A percentile compares a stretch with the other conserved stretches of the same genome.
Evolutionary conservation across 2,113 vertebrate genomes (phyloP).

Genomic region (Ploceus nigricollis): DNA sequence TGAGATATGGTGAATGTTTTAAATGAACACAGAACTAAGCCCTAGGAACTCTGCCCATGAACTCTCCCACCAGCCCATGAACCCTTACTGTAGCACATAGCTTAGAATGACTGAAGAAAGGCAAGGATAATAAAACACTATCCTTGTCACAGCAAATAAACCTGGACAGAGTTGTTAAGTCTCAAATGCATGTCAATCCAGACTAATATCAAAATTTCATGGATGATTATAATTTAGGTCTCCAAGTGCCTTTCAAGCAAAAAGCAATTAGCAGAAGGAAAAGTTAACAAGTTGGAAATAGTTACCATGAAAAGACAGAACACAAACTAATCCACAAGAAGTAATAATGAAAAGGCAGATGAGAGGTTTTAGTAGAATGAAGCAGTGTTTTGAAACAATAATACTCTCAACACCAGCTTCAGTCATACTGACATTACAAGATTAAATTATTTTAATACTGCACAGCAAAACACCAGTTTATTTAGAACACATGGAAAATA

Average conservation of each 20-base stretch:
- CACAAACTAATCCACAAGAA: not conserved
- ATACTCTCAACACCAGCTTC: not conserved
- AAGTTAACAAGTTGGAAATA: not conserved
- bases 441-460: not conserved
- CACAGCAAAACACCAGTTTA: not conserved
- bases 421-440: not conserved
- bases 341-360: not conserved
- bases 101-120: not conserved
- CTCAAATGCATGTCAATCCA: not conserved
- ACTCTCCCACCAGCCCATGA: not conserved
- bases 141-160: not conserved
- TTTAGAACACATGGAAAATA: not conserved
- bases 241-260: not conserved
- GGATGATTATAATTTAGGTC: not conserved
- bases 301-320: not conserved
- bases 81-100: not conserved
- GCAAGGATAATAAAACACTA: not conserved
- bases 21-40: not conserved
- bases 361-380: not conserved
- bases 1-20: fast-evolving
- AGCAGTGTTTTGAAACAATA: not conserved
- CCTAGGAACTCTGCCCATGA: not conserved
- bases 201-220: not conserved
- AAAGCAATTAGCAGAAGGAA: not conserved
- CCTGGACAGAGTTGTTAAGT: not conserved